Evolutionary conservation across 2,113 vertebrate genomes (phyloP).

Genomic region (Puntigrus tetrazona): DNA sequence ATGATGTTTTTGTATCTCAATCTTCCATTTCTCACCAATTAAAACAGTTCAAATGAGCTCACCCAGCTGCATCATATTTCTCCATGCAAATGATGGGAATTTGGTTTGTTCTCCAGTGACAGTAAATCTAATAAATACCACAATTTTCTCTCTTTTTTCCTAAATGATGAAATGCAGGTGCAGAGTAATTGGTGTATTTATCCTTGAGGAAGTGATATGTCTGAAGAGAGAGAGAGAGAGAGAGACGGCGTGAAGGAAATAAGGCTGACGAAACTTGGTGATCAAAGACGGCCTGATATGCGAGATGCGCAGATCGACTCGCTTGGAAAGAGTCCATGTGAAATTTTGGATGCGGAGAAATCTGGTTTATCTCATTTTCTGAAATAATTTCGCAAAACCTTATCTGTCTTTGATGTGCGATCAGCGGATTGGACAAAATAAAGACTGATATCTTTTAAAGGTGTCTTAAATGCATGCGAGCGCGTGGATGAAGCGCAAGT

Average conservation of each 20-base stretch:
- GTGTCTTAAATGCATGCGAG: background rate
- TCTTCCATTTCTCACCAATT: conserved; percentile 75
- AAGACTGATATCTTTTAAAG: background rate
- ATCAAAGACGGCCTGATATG: conserved; percentile 10
- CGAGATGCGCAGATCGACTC: background rate
- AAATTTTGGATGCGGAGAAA: conserved; percentile 12
- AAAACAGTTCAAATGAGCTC: conserved; percentile 71
- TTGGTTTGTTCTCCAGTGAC: conserved; percentile 66
- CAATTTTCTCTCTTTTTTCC: conserved; percentile 57
- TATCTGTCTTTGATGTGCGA: background rate
- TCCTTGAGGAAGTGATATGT: conserved; percentile 65
- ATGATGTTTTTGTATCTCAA: conserved; percentile 71
- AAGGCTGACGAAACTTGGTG: conserved; percentile 30
- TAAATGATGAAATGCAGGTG: conserved; percentile 75
- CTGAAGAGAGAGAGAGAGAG: conserved; percentile 39
- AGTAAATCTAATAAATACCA: conserved; percentile 76
- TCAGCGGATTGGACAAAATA: background rate
- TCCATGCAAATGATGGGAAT: conserved; percentile 68
- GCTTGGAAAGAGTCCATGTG: conserved; percentile 23
- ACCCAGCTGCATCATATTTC: conserved; percentile 73
- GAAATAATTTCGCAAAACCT: conserved; percentile 29
- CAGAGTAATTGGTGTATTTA: conserved; percentile 66
- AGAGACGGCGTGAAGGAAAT: conserved; percentile 31
- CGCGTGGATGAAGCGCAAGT: background rate
- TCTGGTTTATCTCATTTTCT: conserved; percentile 5